phyloP scores from a whole-genome alignment of 2,113 vertebrate genomes.

The Noturus placidus region DNA sequence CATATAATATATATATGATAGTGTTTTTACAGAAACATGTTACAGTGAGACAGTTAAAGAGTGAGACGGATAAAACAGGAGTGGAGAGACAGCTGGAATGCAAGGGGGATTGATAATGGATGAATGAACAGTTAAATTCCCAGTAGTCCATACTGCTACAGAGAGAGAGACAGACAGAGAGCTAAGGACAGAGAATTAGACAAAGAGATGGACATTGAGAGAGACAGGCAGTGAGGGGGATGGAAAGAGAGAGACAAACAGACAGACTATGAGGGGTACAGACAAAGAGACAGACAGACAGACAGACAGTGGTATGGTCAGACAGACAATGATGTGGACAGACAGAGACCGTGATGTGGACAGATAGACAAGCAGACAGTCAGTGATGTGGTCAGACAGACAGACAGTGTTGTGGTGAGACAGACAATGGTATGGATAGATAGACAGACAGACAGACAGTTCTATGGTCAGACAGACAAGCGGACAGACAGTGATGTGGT shows the following conservation, averaged over 20 bases:
- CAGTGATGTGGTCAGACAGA: background rate
- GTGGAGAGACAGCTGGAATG: conserved; percentile 14
- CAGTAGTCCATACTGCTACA: background rate
- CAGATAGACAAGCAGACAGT: too few relatives aligned
- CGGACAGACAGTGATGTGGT: too few relatives aligned
- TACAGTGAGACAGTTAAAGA: background rate
- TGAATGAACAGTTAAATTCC: conserved; percentile 28
- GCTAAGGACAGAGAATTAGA: background rate
- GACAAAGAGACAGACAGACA: background rate
- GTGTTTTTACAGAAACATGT: background rate
- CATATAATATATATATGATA: background rate
- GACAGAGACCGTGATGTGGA: background rate
- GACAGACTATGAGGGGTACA: background rate
- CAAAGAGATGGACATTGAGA: background rate
- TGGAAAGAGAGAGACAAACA: background rate
- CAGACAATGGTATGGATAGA: background rate
- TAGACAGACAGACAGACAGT: conserved; percentile 11
- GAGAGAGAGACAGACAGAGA: background rate
- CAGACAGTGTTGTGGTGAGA: too few relatives aligned
- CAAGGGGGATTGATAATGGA: background rate
- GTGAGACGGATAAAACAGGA: conserved; percentile 1
- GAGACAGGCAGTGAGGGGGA: background rate
- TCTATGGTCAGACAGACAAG: too few relatives aligned
- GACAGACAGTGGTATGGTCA: background rate
- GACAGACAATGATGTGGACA: too few relatives aligned